Base-by-base conservation (phyloP, 2,797 vertebrate genomes). In the Thunnus albacares region DNA sequence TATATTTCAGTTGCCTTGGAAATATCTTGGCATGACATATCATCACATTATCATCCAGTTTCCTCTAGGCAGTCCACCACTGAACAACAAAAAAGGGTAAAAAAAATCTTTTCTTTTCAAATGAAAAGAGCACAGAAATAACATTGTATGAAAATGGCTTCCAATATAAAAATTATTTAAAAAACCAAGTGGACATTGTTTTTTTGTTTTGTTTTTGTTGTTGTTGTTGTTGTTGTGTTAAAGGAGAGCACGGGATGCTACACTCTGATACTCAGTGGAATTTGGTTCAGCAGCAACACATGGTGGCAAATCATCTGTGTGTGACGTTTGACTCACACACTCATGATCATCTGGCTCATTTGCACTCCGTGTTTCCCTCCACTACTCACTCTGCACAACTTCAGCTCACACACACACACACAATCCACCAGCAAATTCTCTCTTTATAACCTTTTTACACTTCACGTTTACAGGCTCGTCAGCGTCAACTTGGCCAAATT, bases 281-380 rank as follows among this genome's bases (percentile, higher is more conserved):
- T 57, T 63, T n/a, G 17, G 26, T 17, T 57, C 24, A 63, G n/a
- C 24, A 41, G n/a, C 20, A 73, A 38, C 28, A 72, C 7, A 5
- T 20, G 33, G 38, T 13, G 18, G 15, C 6, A 74, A 77, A 45
- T 77, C 47, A 9, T 79, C 0, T 26, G 49, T 64, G 45, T 75
- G 7, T 73, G 79, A 72, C 2, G 15, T 81, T 35, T 82, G 71
- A 75, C 38, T 65, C 63, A 65, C 55, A 69, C 53, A 24, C 56
- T 53, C 65, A 65, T 4, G 38, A 67, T 69, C 58, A 57, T 55
- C 35, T 55, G 28, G 38, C 28, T 78, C 55, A 30, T 47, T 45
- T 41, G 41, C 41, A 14, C 41, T 43, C 41, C 35, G 6, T 10
- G 35, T 6, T 38, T 51, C 10, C 28, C 11, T 60, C 30, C 1